Evolutionary conservation across 2,113 vertebrate genomes (phyloP).

Genomic region (Paradoxurus hermaphroditus): DNA sequence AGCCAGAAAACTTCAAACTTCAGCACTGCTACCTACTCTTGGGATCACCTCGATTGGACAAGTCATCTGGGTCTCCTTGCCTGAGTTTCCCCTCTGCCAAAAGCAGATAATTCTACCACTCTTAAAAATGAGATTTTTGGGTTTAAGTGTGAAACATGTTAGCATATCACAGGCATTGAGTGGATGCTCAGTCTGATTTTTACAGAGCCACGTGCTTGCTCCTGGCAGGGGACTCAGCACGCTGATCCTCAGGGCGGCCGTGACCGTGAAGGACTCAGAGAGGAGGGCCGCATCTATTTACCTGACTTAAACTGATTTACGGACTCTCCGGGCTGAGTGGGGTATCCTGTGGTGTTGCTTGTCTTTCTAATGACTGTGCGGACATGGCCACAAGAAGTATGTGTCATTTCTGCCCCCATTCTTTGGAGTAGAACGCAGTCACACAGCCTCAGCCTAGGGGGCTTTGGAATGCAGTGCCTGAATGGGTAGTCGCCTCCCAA

Average conservation of each 20-base stretch:
- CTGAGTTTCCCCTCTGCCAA: not conserved
- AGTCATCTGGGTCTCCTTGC: not conserved
- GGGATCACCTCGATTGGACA: not conserved
- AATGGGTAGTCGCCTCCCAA: not conserved
- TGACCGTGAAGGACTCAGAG: not conserved
- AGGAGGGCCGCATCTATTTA: not conserved
- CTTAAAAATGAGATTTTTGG: constrained; percentile 15
- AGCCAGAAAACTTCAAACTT: not conserved
- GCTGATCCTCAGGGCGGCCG: not conserved
- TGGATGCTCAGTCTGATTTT: not conserved
- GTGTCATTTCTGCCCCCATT: not conserved
- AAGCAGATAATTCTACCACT: not conserved
- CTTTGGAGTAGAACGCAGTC: not conserved
- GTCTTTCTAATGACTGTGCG: not conserved
- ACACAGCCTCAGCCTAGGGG: not conserved
- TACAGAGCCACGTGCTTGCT: not conserved
- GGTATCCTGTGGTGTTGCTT: not conserved
- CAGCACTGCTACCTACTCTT: not conserved
- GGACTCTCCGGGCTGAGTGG: not conserved
- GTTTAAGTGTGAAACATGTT: not conserved
- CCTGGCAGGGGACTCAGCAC: not conserved
- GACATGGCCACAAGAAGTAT: not conserved
- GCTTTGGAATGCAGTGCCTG: not conserved
- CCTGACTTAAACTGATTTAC: not conserved
- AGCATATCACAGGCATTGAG: not conserved